Conservation (phyloP, 2,888 invertebrate genomes). For the Hypercompe scribonia region DNA sequence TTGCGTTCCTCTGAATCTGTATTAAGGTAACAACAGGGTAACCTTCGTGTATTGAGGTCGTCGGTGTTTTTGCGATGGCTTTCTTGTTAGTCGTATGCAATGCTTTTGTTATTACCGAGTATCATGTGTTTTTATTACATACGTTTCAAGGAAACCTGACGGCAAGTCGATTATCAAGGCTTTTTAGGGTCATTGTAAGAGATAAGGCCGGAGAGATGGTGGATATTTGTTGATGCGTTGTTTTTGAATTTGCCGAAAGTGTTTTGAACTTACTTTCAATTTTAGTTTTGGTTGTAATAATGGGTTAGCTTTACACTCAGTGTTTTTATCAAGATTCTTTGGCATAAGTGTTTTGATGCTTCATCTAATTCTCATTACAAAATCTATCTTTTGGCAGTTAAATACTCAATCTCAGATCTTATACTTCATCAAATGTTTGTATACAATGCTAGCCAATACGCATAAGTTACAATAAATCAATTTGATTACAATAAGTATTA, state of each 20-base stretch:
- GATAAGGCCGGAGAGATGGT: neutral
- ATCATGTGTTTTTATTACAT: conserved; percentile 7
- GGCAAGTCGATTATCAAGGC: neutral
- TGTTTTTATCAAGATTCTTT: neutral
- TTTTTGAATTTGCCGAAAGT: neutral
- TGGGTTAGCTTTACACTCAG: neutral
- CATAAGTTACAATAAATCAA: neutral
- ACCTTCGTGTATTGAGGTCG: conserved; percentile 41
- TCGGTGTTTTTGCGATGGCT: conserved; percentile 27
- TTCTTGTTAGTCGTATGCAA: conserved; percentile 26
- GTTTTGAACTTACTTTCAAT: neutral
- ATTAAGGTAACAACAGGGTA: conserved; percentile 37
- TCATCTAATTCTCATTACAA: neutral
- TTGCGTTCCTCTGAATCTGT: conserved; percentile 46
- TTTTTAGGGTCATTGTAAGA: neutral
- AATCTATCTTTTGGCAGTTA: neutral
- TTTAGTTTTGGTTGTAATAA: neutral
- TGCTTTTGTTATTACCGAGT: conserved; percentile 14
- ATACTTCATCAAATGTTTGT: too few relatives aligned
- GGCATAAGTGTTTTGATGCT: neutral
- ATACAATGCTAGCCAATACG: neutral
- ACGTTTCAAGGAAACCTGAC: conserved; percentile 14
- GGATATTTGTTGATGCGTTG: neutral
- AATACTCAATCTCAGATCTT: too few relatives aligned
- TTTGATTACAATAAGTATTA: neutral